Base-by-base conservation (phyloP, 2,797 vertebrate species). In the Amazona ochrocephala region DNA sequence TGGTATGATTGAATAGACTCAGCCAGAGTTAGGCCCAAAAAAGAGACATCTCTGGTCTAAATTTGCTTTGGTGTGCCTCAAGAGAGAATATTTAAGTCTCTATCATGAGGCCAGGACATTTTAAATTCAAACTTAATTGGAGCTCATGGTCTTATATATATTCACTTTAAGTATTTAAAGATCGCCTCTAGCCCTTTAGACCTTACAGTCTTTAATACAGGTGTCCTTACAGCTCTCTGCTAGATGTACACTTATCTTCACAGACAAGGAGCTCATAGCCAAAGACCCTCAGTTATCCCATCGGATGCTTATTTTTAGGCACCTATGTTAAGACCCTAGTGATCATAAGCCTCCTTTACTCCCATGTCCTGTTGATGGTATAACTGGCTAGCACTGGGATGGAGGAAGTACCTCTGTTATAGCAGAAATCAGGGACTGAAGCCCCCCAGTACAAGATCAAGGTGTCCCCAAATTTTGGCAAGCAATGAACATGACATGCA, bases 381-480 rank as follows among this genome's bases (percentile, higher is more conserved):
- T 29, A 45, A 26, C 16, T 73, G n/a, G 27, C 44, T 14, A 5
- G 18, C 21, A 70, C n/a, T 56, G 54, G 44, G 39, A 32, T 20
- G 29, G 30, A 23, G 9, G 24, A 56, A 66, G 14, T 34, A 22
- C 4, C 18, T 67, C 44, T 62, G 45, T 29, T 73, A 51, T 34
- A 67, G 18, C 34, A 86, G 47, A 70, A 80, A 54, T 34, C 8
- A 32, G 39, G 27, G 41, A 4, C 19, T 54, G 44, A 47, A 50
- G 10, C 9, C 30, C 50, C 45, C 18, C 3, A 2, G 0, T 11
- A 3, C 29, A 27, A 4, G 21, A 8, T n/a, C 9, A 3, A 1
- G 1, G 3, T 45, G 44, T 15, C 56, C 29, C 12, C 70, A 45
- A 8, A 48, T 41, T 80, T 19, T 11, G 0, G 8, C 60, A n/a